A percentile compares a stretch with the other conserved stretches of the same genome.
Conservation (phyloP, 2,113 vertebrate genomes). For the Chlorodrepanis virens region DNA sequence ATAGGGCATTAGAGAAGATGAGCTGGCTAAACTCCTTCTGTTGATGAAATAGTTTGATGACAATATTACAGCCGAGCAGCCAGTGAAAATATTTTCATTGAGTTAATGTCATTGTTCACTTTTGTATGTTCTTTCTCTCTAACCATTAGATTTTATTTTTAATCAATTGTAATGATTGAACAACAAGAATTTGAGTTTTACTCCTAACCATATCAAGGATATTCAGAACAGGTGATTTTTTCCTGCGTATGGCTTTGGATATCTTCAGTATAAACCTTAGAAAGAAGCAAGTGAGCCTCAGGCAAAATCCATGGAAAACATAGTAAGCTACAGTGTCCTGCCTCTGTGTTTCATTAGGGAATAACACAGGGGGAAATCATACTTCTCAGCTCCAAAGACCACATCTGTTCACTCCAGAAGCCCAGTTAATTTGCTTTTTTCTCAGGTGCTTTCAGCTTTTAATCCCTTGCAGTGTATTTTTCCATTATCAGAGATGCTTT, state of each 20-base stretch:
- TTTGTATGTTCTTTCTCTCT: background rate
- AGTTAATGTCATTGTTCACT: background rate
- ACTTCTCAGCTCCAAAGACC: background rate
- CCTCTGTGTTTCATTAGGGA: background rate
- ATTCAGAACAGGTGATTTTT: background rate
- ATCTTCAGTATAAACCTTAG: background rate
- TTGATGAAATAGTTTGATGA: background rate
- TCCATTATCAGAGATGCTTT: background rate
- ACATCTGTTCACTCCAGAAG: background rate
- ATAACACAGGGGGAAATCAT: background rate
- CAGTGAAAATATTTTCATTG: background rate
- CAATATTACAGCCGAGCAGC: background rate
- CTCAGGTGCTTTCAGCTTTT: background rate
- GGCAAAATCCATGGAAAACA: background rate
- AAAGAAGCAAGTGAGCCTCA: background rate
- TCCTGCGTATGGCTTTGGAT: background rate
- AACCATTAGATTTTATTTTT: background rate
- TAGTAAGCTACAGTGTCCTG: background rate
- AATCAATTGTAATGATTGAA: background rate
- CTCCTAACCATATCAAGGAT: background rate
- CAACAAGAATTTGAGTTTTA: background rate
- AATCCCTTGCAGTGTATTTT: background rate
- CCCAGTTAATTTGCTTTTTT: conserved; percentile 18
- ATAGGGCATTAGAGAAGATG: background rate
- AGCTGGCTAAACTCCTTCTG: background rate